A percentile compares a stretch with the other conserved stretches of the same genome.
Conservation (phyloP, 2,888 invertebrate species). For the Apotomis capreana region DNA sequence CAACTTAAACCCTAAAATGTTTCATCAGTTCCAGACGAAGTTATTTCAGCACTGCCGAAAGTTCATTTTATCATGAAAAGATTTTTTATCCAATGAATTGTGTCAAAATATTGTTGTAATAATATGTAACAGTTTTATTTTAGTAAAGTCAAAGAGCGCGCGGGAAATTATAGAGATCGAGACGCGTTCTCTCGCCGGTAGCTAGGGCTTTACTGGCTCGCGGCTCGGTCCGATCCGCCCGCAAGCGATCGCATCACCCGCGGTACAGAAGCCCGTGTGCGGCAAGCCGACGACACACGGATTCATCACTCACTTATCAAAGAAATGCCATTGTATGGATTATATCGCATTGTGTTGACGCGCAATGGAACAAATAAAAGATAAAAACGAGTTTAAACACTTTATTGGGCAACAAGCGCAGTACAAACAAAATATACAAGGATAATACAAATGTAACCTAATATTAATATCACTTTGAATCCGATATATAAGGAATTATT, state of each 20-base stretch:
- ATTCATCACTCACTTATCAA: slow-evolving; percentile 33
- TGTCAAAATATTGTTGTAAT: neutral
- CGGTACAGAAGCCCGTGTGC: slow-evolving; percentile 4
- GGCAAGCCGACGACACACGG: slow-evolving; percentile 10
- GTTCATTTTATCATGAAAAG: slow-evolving; percentile 2
- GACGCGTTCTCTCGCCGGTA: slow-evolving; percentile 62
- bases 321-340: neutral
- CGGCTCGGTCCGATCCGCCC: slow-evolving; percentile 16
- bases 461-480: slow-evolving; percentile 75
- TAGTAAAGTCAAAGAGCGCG: slow-evolving; percentile 57
- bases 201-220: slow-evolving; percentile 62
- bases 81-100: neutral
- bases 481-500: slow-evolving; percentile 69
- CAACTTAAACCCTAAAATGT: slow-evolving; percentile 3
- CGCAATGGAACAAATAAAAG: slow-evolving; percentile 16
- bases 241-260: slow-evolving; percentile 40
- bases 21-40: slow-evolving; percentile 10
- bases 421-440: slow-evolving; percentile 54
- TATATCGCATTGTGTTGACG: neutral
- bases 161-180: slow-evolving; percentile 50
- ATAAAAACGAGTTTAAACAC: slow-evolving; percentile 44
- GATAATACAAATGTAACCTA: slow-evolving; percentile 56
- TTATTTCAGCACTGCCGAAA: slow-evolving; percentile 12
- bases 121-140: slow-evolving; percentile 33
- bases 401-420: slow-evolving; percentile 71